phyloP scores from a whole-genome alignment of 2,113 vertebrate genomes.

The Otolemur garnettii region DNA sequence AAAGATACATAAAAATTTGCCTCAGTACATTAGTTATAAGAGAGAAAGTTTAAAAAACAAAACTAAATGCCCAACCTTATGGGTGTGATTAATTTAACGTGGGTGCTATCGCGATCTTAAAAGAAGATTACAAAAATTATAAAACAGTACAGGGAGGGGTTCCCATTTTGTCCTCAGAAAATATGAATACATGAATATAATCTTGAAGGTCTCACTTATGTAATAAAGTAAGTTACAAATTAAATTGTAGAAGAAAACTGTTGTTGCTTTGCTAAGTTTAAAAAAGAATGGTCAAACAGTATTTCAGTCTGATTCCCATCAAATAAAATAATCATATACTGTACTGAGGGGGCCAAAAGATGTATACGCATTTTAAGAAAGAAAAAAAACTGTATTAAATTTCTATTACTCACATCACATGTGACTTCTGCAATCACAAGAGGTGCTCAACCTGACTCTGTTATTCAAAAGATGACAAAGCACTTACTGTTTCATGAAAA shows the following conservation, averaged over 20 bases:
- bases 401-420: too few relatives aligned
- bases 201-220: not conserved
- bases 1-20: not conserved
- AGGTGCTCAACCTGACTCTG: too few relatives aligned
- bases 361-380: too few relatives aligned
- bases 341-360: too few relatives aligned
- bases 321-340: not conserved
- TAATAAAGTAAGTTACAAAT: slow-evolving; percentile 4
- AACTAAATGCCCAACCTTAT: not conserved
- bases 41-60: not conserved
- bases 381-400: too few relatives aligned
- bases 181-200: not conserved
- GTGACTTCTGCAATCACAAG: too few relatives aligned
- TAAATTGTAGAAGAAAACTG: slow-evolving; percentile 3
- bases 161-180: slow-evolving; percentile 12
- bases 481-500: not conserved
- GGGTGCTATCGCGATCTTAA: not conserved
- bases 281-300: not conserved
- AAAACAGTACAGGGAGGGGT: not conserved
- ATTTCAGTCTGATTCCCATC: not conserved
- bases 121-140: not conserved
- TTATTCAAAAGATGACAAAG: not conserved
- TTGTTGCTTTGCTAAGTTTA: not conserved
- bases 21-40: not conserved
- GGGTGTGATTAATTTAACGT: not conserved